These are phyloP conservation scores for Pristionchus exspectatus DNA, from an alignment of 2,888 invertebrate species.

Conservation along the genomic window DNA sequence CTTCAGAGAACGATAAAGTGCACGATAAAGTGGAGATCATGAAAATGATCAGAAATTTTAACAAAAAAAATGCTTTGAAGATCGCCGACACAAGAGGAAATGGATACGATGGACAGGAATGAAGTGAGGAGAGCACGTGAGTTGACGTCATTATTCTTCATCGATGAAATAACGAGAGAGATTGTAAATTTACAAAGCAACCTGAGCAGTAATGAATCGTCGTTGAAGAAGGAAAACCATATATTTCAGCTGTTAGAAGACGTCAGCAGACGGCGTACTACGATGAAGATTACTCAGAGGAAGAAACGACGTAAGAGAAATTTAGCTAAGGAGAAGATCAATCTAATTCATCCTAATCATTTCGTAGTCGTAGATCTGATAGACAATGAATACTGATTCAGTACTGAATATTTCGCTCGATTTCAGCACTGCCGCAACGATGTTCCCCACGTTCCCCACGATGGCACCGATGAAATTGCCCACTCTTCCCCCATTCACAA, in stretches of 20 bases:
- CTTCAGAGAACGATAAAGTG: too few species aligned
- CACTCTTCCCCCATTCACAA: conserved; percentile 52
- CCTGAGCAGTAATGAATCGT: background rate
- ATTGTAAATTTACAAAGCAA: too few species aligned
- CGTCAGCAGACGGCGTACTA: background rate
- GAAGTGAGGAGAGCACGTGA: conserved; percentile 52
- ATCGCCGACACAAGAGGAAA: conserved; percentile 11
- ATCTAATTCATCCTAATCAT: too few species aligned
- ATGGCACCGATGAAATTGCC: conserved; percentile 48
- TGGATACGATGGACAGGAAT: conserved; percentile 37
- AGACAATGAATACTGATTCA: too few species aligned
- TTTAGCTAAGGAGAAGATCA: too few species aligned
- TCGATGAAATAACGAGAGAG: background rate
- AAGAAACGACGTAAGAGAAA: conserved; percentile 8
- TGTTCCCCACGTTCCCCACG: conserved; percentile 25
- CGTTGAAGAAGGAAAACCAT: background rate
- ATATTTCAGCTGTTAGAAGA: background rate
- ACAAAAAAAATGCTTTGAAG: background rate
- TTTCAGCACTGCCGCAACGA: conserved; percentile 22
- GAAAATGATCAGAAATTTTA: background rate
- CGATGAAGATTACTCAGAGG: conserved; percentile 6
- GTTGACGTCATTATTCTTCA: background rate
- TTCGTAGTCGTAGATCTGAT: too few species aligned
- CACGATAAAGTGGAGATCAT: background rate
- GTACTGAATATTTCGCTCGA: too few species aligned